Evolutionary conservation across 2,113 vertebrate genomes (phyloP).

Genomic region (Scomber colias): DNA sequence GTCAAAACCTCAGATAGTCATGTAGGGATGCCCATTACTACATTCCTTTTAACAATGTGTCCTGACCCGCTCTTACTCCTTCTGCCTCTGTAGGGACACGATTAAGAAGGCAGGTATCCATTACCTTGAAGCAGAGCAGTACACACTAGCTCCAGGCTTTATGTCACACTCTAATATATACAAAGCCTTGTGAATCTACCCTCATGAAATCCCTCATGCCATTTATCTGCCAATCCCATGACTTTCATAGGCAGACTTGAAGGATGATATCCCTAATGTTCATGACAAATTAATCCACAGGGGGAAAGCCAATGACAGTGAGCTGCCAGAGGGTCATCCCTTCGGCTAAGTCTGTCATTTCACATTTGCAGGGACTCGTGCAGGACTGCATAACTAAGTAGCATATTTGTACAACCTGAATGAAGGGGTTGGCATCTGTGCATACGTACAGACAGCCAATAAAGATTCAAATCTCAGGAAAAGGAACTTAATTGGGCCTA

Average conservation of each 20-base stretch:
- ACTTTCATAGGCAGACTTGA: conserved; percentile 84
- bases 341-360: conserved; percentile 86
- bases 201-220: conserved; percentile 82
- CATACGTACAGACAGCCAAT: conserved; percentile 34
- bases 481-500: conserved; percentile 61
- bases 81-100: conserved; percentile 50
- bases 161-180: conserved; percentile 80
- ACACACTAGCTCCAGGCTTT: conserved; percentile 67
- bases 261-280: conserved; percentile 88
- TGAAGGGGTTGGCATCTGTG: conserved; percentile 44
- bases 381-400: conserved; percentile 75
- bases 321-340: conserved; percentile 84
- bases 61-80: background rate
- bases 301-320: conserved; percentile 83
- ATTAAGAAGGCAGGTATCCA: conserved; percentile 81
- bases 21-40: conserved; percentile 18
- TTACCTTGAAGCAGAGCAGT: conserved; percentile 69
- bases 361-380: conserved; percentile 78
- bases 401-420: conserved; percentile 74
- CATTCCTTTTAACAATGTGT: conserved; percentile 36
- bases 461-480: conserved; percentile 42
- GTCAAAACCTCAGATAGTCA: background rate
- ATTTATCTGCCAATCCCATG: conserved; percentile 85
- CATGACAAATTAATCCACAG: conserved; percentile 87
- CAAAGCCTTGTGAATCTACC: conserved; percentile 78